Evolutionary conservation across 2,888 invertebrate species (phyloP).

Genomic region (Callosobruchus maculatus): DNA sequence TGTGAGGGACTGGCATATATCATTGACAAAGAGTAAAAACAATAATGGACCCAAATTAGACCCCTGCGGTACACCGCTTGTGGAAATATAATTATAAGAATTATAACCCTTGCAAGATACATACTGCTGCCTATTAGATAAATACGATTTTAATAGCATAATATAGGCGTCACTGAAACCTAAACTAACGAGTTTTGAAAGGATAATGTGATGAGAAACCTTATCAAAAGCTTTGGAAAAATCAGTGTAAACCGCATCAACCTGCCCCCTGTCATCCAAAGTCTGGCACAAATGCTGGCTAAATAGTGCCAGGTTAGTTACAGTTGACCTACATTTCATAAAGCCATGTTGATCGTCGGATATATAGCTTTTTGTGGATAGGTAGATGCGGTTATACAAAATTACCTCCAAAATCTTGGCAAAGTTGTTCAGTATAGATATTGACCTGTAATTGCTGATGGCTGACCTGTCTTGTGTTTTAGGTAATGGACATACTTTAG

Average conservation of each 20-base stretch:
- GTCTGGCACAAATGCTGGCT: conserved; percentile 3
- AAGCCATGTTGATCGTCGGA: conserved; percentile 1
- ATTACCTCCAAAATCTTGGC: conserved; percentile 5
- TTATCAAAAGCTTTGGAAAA: conserved; percentile 6
- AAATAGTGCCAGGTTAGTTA: neutral
- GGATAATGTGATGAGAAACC: neutral
- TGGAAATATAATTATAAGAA: neutral
- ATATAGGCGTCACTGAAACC: conserved; percentile 1
- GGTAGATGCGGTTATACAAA: conserved; percentile 3
- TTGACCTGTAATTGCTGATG: conserved; percentile 4
- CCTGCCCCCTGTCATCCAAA: conserved; percentile 1
- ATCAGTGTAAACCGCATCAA: conserved; percentile 3
- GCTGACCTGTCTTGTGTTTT: conserved; percentile 1
- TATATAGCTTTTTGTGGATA: neutral
- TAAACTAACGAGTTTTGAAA: neutral
- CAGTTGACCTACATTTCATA: conserved; percentile 2
- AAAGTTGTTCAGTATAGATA: neutral
- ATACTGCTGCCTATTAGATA: neutral
- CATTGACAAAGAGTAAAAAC: conserved; percentile 1
- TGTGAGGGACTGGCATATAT: neutral
- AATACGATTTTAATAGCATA: neutral
- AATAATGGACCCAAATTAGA: conserved; percentile 4
- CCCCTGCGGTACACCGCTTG: neutral
- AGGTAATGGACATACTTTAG: conserved; percentile 4
- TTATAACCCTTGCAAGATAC: neutral